phyloP scores from a whole-genome alignment of 2,797 vertebrate genomes.

The Simalia tracyae region DNA sequence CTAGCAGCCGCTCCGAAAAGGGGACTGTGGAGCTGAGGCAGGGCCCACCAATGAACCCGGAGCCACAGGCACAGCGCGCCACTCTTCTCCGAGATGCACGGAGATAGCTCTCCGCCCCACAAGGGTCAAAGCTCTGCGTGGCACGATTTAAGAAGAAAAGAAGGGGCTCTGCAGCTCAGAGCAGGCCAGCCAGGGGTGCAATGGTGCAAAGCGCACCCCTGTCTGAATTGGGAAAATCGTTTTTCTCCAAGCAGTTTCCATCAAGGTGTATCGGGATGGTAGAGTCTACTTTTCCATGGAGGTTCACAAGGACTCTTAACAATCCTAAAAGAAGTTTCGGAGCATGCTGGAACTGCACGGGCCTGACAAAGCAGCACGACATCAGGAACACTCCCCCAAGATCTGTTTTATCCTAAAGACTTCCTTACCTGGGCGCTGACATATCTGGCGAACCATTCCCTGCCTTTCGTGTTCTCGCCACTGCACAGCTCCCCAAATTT shows the following conservation, averaged over 20 bases:
- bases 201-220: not conserved
- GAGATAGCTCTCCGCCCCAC: no score
- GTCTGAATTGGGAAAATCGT: not conserved
- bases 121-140: no score
- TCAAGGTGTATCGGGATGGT: not conserved
- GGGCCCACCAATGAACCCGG: no score
- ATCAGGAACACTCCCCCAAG: not conserved
- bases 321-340: not conserved
- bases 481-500: slow-evolving; percentile 91
- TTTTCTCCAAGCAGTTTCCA: not conserved
- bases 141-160: not conserved
- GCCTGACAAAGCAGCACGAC: not conserved
- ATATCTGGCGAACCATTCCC: slow-evolving; percentile 94
- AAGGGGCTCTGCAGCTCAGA: not conserved
- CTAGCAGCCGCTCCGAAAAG: no score
- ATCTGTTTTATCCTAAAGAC: fast-evolving
- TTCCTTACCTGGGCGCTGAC: slow-evolving; percentile 91
- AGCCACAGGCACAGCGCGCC: not conserved
- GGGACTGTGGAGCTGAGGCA: not conserved
- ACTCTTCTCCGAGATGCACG: no score
- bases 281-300: not conserved
- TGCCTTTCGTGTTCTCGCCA: slow-evolving; percentile 86
- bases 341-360: not conserved
- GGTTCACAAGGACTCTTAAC: not conserved
- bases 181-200: not conserved